Conservation (phyloP, 2,888 invertebrate genomes). For the Perizoma affinitatum region DNA sequence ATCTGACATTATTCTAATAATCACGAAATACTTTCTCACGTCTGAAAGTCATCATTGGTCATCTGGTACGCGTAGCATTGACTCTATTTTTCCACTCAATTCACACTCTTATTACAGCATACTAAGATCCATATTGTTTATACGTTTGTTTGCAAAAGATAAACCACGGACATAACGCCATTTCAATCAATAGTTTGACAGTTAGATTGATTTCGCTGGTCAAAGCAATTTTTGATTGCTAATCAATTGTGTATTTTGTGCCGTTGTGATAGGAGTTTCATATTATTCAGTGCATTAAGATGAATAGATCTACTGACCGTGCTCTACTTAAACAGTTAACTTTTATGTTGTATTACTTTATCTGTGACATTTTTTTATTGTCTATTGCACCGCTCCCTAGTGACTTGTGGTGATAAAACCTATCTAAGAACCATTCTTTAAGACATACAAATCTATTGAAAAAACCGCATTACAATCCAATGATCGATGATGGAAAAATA, state of each 20-base stretch:
- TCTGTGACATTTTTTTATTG: too few species aligned
- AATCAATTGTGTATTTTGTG: slow-evolving; percentile 40
- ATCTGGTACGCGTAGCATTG: slow-evolving; percentile 9
- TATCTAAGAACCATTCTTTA: too few species aligned
- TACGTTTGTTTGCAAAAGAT: slow-evolving; percentile 4
- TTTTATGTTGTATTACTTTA: not conserved
- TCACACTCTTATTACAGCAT: slow-evolving; percentile 3
- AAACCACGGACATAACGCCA: slow-evolving; percentile 31
- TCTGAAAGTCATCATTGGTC: slow-evolving; percentile 9
- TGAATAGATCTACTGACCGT: slow-evolving; percentile 57
- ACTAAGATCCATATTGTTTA: slow-evolving; percentile 11
- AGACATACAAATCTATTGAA: too few species aligned
- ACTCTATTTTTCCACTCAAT: not conserved
- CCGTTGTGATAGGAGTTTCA: slow-evolving; percentile 38
- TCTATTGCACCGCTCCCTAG: too few species aligned
- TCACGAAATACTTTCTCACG: slow-evolving; percentile 47
- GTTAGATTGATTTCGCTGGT: slow-evolving; percentile 56
- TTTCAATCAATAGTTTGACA: slow-evolving; percentile 52
- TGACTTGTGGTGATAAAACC: too few species aligned
- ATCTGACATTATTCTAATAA: slow-evolving; percentile 29
- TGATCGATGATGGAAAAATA: too few species aligned
- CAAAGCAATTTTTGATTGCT: slow-evolving; percentile 44
- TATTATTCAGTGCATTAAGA: slow-evolving; percentile 18
- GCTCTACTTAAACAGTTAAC: slow-evolving; percentile 44
- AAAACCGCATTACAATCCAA: too few species aligned